Conservation (phyloP, 1,140 invertebrate genomes). For the Eupeodes corollae region DNA sequence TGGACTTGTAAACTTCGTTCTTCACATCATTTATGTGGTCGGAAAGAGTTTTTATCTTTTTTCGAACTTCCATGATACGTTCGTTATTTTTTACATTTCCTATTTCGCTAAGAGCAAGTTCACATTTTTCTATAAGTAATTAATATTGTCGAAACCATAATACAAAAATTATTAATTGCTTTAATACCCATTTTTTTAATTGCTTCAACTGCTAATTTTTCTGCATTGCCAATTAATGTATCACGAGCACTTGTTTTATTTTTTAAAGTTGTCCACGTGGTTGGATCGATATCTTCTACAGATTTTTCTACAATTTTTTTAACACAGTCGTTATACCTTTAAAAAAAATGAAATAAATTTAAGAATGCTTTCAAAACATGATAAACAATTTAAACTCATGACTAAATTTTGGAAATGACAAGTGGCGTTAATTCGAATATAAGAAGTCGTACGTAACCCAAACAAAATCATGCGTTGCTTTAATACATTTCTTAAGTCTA, state of each 20-base stretch:
- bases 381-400: too few species aligned
- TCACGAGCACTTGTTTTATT: slow-evolving; percentile 45
- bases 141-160: slow-evolving; percentile 1
- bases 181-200: slow-evolving; percentile 26
- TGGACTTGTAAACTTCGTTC: slow-evolving; percentile 44
- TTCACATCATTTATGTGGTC: slow-evolving; percentile 48
- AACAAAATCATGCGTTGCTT: too few species aligned
- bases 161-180: not conserved
- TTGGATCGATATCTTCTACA: slow-evolving; percentile 42
- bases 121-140: slow-evolving; percentile 23
- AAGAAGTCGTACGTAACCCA: too few species aligned
- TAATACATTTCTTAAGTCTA: too few species aligned
- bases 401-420: too few species aligned
- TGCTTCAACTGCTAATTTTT: slow-evolving; percentile 37
- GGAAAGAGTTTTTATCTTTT: slow-evolving; percentile 51
- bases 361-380: not conserved
- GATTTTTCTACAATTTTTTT: slow-evolving; percentile 46
- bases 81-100: slow-evolving; percentile 39
- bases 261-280: slow-evolving; percentile 47
- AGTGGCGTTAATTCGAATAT: too few species aligned
- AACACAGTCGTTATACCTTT: slow-evolving; percentile 48
- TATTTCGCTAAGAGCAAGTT: slow-evolving; percentile 41
- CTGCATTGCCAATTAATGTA: slow-evolving; percentile 40
- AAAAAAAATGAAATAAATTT: not conserved
- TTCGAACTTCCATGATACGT: slow-evolving; percentile 33